phyloP scores from a whole-genome alignment of 1,140 invertebrate genomes.

The Cherax quadricarinatus region DNA sequence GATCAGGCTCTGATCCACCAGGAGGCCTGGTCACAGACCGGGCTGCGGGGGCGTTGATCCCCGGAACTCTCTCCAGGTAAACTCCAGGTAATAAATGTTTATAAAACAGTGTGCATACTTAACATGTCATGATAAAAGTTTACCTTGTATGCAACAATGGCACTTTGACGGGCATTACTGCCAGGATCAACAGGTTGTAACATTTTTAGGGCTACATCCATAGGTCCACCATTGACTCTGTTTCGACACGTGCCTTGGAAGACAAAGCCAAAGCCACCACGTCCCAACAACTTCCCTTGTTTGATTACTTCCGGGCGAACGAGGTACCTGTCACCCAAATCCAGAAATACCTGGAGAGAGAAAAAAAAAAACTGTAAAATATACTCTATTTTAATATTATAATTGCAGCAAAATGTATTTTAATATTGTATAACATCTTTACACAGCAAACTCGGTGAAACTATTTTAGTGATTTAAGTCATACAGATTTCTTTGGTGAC shows the following conservation, averaged over 20 bases:
- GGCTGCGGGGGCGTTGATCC: too few relatives aligned
- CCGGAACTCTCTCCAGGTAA: too few relatives aligned
- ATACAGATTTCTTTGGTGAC: too few relatives aligned
- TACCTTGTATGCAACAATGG: constrained; percentile 88
- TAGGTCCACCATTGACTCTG: constrained; percentile 78
- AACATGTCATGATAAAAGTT: constrained; percentile 1
- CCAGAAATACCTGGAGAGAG: constrained; percentile 55
- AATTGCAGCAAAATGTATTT: too few relatives aligned
- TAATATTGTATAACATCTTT: too few relatives aligned
- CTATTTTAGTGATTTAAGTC: too few relatives aligned
- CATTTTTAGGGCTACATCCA: constrained; percentile 96
- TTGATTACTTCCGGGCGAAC: constrained; percentile 89
- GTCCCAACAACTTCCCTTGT: constrained; percentile 89
- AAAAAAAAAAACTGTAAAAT: neutral
- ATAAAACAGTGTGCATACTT: too few relatives aligned
- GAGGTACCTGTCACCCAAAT: constrained; percentile 85
- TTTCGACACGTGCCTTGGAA: constrained; percentile 88
- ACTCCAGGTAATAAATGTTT: too few relatives aligned
- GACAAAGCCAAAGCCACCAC: constrained; percentile 98
- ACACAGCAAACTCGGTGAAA: too few relatives aligned
- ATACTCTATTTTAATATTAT: neutral
- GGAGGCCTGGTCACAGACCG: too few relatives aligned
- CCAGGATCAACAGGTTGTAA: constrained; percentile 95
- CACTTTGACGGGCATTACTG: constrained; percentile 84
- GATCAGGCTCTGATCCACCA: too few relatives aligned